Percentiles rank a stretch among this genome's conserved stretches.
phyloP scores from a whole-genome alignment of 2,888 invertebrate species.

The Pristionchus maxplancki region DNA sequence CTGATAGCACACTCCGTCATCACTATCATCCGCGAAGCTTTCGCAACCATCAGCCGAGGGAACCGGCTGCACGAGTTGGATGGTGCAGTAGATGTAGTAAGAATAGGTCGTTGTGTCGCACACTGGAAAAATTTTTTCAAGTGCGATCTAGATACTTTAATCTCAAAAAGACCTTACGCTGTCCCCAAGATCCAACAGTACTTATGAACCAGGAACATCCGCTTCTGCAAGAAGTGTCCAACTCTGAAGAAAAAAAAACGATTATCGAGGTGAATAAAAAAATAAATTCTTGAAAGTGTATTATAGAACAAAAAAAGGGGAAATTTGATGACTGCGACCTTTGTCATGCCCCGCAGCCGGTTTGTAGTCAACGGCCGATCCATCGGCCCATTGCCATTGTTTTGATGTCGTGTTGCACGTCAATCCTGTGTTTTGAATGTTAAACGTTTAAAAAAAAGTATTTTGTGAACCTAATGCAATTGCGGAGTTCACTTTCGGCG shows the following conservation, averaged over 20 bases:
- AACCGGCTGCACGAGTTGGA: background rate
- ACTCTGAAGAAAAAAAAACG: too few species aligned
- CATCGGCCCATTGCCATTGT: background rate
- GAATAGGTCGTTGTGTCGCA: background rate
- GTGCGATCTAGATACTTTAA: background rate
- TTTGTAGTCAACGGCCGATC: background rate
- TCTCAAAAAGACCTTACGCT: background rate
- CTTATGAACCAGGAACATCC: background rate
- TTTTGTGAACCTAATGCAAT: background rate
- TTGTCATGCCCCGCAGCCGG: background rate
- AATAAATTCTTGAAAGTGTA: too few species aligned
- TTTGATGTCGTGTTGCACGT: background rate
- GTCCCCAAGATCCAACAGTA: background rate
- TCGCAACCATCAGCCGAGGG: background rate
- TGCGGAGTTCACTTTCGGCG: background rate
- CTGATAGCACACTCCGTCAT: background rate
- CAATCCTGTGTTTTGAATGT: background rate
- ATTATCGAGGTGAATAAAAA: too few species aligned
- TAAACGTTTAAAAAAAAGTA: background rate
- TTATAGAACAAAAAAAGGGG: too few species aligned
- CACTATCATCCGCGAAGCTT: background rate
- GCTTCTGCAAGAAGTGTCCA: background rate
- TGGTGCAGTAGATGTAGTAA: background rate
- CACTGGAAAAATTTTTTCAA: too few species aligned
- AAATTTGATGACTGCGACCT: background rate